Evolutionary conservation across 2,797 vertebrate genomes (phyloP).

Genomic region (Hafferia zeledoni): DNA sequence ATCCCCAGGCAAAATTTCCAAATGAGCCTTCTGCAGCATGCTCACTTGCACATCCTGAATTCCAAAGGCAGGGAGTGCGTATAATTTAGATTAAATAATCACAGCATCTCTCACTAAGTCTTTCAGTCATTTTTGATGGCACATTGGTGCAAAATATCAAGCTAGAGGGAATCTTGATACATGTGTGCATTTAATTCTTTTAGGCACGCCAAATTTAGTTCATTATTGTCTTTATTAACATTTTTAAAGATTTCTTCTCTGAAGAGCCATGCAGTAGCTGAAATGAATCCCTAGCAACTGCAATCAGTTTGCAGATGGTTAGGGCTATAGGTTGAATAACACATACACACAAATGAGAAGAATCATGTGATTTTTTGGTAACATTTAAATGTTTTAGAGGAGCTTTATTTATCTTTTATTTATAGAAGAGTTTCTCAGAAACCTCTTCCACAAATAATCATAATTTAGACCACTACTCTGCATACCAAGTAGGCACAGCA

Average conservation of each 20-base stretch:
- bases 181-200: conserved; percentile 26
- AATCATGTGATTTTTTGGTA: background rate
- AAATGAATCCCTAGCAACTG: conserved; percentile 42
- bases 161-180: conserved; percentile 3
- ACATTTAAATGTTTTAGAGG: conserved; percentile 14
- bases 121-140: conserved; percentile 10
- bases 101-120: background rate
- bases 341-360: background rate
- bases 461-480: conserved; percentile 10
- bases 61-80: background rate
- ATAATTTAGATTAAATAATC: conserved; percentile 37
- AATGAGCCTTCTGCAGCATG: background rate
- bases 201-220: conserved; percentile 24
- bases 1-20: conserved; percentile 34
- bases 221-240: conserved; percentile 38
- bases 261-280: background rate
- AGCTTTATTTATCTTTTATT: conserved; percentile 55
- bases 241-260: conserved; percentile 14
- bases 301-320: conserved; percentile 43
- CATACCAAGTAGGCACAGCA: conserved; percentile 24
- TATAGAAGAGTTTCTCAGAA: conserved; percentile 51
- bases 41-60: background rate
- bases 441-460: conserved; percentile 42
- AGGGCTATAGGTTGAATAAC: conserved; percentile 36
- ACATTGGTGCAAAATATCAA: conserved; percentile 17